Evolutionary conservation across 2,797 vertebrate species (phyloP).

Genomic region (Acomys russatus): DNA sequence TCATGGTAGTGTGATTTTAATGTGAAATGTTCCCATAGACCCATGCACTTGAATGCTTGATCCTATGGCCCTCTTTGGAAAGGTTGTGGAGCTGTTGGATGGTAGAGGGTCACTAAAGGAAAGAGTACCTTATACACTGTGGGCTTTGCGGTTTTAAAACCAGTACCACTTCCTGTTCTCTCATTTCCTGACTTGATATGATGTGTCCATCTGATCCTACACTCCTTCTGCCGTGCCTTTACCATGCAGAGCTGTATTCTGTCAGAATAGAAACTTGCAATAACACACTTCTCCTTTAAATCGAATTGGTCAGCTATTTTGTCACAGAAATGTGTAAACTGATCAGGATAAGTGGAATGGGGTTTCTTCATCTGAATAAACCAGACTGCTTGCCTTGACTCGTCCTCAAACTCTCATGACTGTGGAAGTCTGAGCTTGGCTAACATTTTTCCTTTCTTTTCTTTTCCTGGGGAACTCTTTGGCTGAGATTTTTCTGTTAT

Average conservation of each 20-base stretch:
- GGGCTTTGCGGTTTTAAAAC: not conserved
- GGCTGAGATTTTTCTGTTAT: not conserved
- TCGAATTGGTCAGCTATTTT: not conserved
- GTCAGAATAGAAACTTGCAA: not conserved
- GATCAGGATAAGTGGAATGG: not conserved
- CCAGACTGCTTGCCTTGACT: not conserved
- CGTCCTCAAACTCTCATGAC: not conserved
- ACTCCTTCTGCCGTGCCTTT: not conserved
- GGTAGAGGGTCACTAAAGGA: not conserved
- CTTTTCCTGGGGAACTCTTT: not conserved
- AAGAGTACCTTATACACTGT: not conserved
- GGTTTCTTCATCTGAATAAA: not conserved
- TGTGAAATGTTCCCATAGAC: not conserved
- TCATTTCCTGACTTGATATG: not conserved
- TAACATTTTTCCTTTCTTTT: not conserved
- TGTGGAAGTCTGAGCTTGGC: not conserved
- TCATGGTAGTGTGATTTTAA: not conserved
- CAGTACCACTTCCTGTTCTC: not conserved
- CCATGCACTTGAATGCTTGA: not conserved
- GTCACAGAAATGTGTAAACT: not conserved
- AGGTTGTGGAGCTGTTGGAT: not conserved
- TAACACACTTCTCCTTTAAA: not conserved
- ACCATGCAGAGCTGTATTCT: not conserved
- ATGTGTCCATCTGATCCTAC: not conserved
- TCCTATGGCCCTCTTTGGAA: not conserved